Conservation (phyloP, 2,113 vertebrate species). For the Cryptoleucopteryx plumbea region DNA sequence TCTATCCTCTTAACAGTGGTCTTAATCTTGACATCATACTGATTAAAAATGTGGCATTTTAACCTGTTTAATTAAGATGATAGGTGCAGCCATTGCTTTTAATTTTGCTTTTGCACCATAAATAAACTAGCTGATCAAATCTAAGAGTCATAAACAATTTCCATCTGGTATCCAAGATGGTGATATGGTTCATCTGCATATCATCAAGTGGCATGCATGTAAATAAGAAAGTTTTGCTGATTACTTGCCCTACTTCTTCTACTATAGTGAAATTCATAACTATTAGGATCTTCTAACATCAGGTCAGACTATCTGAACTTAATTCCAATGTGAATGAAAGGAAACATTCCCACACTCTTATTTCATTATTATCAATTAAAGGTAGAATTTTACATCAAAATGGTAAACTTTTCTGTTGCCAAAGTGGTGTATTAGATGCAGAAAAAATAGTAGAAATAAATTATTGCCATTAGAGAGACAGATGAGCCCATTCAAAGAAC, state of each 20-base stretch:
- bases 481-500: background rate
- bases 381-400: background rate
- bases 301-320: background rate
- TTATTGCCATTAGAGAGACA: background rate
- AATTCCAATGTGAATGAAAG: background rate
- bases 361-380: background rate
- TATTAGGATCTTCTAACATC: background rate
- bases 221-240: constrained; percentile 13
- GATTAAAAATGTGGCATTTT: constrained; percentile 23
- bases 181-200: constrained; percentile 33
- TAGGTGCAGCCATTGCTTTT: constrained; percentile 27
- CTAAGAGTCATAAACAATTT: constrained; percentile 47
- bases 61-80: constrained; percentile 35
- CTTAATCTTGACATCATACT: background rate
- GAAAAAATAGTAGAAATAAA: background rate
- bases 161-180: constrained; percentile 41
- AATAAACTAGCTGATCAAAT: constrained; percentile 49
- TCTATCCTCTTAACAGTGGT: background rate
- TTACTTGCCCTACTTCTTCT: background rate
- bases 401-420: background rate
- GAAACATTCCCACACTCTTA: background rate
- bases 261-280: background rate
- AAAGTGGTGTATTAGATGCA: background rate
- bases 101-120: constrained; percentile 43
- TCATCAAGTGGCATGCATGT: constrained; percentile 4